A percentile compares a stretch with the other conserved stretches of the same genome.
Conservation (phyloP, 2,888 invertebrate species). For the Catocala sponsa region DNA sequence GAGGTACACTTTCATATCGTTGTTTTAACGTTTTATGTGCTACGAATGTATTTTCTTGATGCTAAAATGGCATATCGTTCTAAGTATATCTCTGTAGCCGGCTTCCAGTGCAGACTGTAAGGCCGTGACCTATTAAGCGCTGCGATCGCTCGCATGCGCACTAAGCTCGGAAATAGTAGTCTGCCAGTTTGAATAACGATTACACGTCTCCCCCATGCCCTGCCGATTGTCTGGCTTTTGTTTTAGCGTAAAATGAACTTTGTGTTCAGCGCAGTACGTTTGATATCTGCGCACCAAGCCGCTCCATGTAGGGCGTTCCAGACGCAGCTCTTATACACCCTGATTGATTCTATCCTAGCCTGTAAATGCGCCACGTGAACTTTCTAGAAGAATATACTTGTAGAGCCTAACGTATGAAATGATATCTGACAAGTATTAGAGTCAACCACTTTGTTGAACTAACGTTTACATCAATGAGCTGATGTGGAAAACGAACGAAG, state of each 20-base stretch:
- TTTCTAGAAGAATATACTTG: conserved; percentile 23
- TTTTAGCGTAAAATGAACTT: conserved; percentile 61
- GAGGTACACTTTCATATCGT: conserved; percentile 48
- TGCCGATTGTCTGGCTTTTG: conserved; percentile 71
- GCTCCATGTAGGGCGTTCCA: conserved; percentile 46
- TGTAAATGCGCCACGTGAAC: conserved; percentile 43
- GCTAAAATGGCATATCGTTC: conserved; percentile 67
- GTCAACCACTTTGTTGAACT: background rate
- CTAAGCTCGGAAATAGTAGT: conserved; percentile 70
- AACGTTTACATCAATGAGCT: conserved; percentile 3
- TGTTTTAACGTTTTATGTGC: conserved; percentile 25
- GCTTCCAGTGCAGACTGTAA: conserved; percentile 79
- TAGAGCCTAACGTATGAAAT: conserved; percentile 7
- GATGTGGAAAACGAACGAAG: conserved; percentile 2
- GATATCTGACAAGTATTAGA: background rate
- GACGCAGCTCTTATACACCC: conserved; percentile 38
- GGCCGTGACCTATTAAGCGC: conserved; percentile 82
- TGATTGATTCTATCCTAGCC: conserved; percentile 68
- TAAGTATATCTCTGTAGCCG: conserved; percentile 74
- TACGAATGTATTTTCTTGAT: conserved; percentile 43
- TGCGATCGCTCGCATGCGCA: conserved; percentile 79
- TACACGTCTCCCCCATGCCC: conserved; percentile 73
- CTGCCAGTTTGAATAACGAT: conserved; percentile 83
- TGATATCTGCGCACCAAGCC: conserved; percentile 37
- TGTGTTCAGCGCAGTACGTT: conserved; percentile 49